Evolutionary conservation across 2,797 vertebrate species (phyloP).

Genomic region (Clarias pachynema): DNA sequence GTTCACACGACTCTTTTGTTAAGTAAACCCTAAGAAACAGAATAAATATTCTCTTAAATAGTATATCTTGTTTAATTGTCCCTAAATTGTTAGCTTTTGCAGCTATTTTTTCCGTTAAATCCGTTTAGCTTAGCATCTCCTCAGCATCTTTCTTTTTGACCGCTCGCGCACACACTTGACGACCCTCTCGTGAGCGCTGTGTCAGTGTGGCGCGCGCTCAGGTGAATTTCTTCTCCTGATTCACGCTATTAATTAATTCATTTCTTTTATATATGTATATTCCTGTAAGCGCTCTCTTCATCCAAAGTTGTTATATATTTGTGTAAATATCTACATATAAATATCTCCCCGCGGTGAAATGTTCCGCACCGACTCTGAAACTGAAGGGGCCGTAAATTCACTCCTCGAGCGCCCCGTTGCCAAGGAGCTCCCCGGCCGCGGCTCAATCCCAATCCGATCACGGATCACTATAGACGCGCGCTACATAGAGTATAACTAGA

Average conservation of each 20-base stretch:
- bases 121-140: conserved; percentile 8
- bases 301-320: background rate
- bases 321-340: background rate
- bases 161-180: conserved; percentile 25
- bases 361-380: conserved; percentile 22
- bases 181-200: background rate
- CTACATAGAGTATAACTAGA: background rate
- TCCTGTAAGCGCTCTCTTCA: background rate
- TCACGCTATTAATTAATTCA: conserved; percentile 3
- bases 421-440: conserved; percentile 46
- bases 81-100: background rate
- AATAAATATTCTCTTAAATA: background rate
- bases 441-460: background rate
- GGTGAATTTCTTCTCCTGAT: conserved; percentile 4
- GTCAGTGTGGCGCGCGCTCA: background rate
- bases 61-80: background rate
- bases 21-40: background rate
- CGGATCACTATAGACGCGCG: background rate
- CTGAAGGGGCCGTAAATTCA: conserved; percentile 35
- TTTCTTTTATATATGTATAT: background rate
- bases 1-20: conserved; percentile 25
- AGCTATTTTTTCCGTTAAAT: no score
- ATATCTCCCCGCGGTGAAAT: conserved; percentile 1
- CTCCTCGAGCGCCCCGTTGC: conserved; percentile 52
- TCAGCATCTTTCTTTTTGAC: conserved; percentile 22